phyloP scores from a whole-genome alignment of 2,888 invertebrate species.

The Dendrolimus pini region DNA sequence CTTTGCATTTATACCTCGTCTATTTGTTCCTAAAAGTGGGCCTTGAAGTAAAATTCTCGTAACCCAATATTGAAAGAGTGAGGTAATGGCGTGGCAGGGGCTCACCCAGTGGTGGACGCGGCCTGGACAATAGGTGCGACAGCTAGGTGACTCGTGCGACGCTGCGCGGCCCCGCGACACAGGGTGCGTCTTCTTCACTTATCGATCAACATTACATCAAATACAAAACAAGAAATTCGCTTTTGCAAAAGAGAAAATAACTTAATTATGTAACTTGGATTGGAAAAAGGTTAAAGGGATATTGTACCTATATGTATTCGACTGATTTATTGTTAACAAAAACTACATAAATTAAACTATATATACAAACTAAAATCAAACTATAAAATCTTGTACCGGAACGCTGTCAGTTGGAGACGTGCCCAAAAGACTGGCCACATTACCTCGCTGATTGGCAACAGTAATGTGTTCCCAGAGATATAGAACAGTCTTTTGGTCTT shows the following conservation, averaged over 20 bases:
- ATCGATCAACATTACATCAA: slow-evolving; percentile 9
- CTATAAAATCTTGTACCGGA: too few relatives aligned
- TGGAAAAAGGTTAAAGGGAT: too few relatives aligned
- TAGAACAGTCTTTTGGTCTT: too few relatives aligned
- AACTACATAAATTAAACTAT: too few relatives aligned
- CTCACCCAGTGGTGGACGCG: slow-evolving; percentile 59
- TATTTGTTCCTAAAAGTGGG: slow-evolving; percentile 70
- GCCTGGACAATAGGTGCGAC: slow-evolving; percentile 72
- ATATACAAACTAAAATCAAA: too few relatives aligned
- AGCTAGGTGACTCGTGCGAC: slow-evolving; percentile 69
- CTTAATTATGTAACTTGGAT: slow-evolving; percentile 5
- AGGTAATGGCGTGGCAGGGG: slow-evolving; percentile 63
- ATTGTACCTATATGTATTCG: too few relatives aligned
- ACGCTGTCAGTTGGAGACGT: too few relatives aligned
- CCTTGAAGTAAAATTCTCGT: slow-evolving; percentile 76
- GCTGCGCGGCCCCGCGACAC: slow-evolving; percentile 37
- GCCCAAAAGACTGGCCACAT: too few relatives aligned
- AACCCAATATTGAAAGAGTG: slow-evolving; percentile 75
- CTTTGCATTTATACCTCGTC: slow-evolving; percentile 70
- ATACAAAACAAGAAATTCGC: not conserved
- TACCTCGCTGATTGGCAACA: too few relatives aligned
- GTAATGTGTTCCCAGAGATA: too few relatives aligned
- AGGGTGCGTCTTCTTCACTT: slow-evolving; percentile 42
- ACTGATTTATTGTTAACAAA: too few relatives aligned
- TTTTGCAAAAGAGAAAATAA: slow-evolving; percentile 1